Evolutionary conservation across 2,888 invertebrate genomes (phyloP).

Genomic region (Scaptodrosophila latifasciaeformis): DNA sequence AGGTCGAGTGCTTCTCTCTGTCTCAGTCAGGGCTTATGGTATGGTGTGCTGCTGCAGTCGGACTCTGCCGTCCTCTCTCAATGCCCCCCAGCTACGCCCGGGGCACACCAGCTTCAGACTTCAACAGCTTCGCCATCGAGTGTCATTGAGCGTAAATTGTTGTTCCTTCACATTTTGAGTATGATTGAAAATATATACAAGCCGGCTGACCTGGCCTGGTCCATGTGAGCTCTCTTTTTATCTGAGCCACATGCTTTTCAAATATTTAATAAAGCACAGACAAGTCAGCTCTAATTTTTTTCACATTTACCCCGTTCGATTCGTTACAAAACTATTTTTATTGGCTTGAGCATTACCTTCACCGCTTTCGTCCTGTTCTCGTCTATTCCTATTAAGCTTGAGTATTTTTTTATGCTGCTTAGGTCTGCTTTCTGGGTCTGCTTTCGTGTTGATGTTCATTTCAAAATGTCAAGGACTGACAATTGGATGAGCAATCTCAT

Average conservation of each 20-base stretch:
- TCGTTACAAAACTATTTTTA: slow-evolving; percentile 44
- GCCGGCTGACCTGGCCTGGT: slow-evolving; percentile 17
- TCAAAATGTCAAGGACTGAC: slow-evolving; percentile 61
- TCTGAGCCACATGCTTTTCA: slow-evolving; percentile 37
- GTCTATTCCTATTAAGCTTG: slow-evolving; percentile 8
- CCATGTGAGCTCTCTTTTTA: not conserved
- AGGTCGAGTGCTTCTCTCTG: slow-evolving; percentile 3
- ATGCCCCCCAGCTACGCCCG: not conserved
- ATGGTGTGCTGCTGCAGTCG: slow-evolving; percentile 20
- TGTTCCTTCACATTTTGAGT: slow-evolving; percentile 70
- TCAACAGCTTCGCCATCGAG: slow-evolving; percentile 54
- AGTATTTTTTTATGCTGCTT: too few species aligned
- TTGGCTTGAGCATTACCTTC: slow-evolving; percentile 33
- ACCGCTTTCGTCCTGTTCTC: too few species aligned
- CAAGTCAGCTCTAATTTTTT: slow-evolving; percentile 45
- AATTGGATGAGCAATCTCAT: too few species aligned
- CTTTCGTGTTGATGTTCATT: slow-evolving; percentile 45
- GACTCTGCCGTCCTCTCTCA: slow-evolving; percentile 2
- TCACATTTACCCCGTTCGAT: slow-evolving; percentile 8
- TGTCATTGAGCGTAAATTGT: slow-evolving; percentile 73
- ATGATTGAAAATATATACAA: slow-evolving; percentile 70
- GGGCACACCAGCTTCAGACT: not conserved
- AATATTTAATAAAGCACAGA: slow-evolving; percentile 60
- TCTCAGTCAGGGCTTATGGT: not conserved
- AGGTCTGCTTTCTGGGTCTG: slow-evolving; percentile 19